Evolutionary conservation across 1,140 invertebrate species (phyloP), one percentile per base, ranked within the genome.

Genomic region (Himalopsyche phryganea): DNA sequence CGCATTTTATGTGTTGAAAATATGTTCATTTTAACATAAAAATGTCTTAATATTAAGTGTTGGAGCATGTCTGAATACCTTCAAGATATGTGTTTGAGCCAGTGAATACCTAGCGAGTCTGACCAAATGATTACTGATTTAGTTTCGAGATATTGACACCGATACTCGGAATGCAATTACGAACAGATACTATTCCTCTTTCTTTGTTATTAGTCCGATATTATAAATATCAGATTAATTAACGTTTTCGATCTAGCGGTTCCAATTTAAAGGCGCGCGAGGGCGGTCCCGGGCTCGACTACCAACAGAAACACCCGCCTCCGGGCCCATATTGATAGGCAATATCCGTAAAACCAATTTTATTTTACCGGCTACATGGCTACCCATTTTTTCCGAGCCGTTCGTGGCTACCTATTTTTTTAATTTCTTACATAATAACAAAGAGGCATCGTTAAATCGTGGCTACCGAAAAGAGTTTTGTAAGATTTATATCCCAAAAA

Each of bases 161-260:
- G 61, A 63, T 63, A 63, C 55, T 23, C 38, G 32, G 50, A 20
- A 40, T 44, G 28, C 49, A 60, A 60, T 60, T 48, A 60, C 33
- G 33, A 44, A 23, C 35, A 53, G 32, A 20, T 17, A 47, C 41
- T 33, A 51, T 36, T 36, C 50, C 42, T 56, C 41, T 46, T 19
- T 19, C 50, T 55, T 55, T 51, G 38, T 58, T 55, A 58, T 57
- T 52, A 51, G 55, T 11, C 51, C 33, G 55, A 63, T 55, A 51
- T 58, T 63, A 63, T 58, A 63, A 58, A 63, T 51, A 63, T 63
- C 56, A 56, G 61, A 63, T 63, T 63, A 63, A 63, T 63, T 54
- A 63, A 55, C 55, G 61, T 53, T 58, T 19, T 50, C 55, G 38
- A 46, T 51, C 38, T 52, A 54, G 51, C 46, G 32, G 33, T 35